Base-by-base conservation (phyloP, 2,888 invertebrate genomes). In the Paralinhomoeus sp. region DNA sequence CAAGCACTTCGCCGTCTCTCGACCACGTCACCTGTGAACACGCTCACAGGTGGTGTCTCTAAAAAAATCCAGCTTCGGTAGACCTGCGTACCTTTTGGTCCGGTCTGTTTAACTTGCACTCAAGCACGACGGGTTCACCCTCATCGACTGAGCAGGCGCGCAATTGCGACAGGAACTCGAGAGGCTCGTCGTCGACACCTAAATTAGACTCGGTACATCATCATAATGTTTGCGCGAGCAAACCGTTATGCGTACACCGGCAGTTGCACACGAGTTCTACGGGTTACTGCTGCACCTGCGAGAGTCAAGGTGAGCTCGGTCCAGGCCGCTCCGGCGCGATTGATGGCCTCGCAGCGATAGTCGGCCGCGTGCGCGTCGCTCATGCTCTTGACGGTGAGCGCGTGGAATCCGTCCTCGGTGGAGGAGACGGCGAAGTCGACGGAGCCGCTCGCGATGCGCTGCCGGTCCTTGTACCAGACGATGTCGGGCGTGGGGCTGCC, bases 381-480 rank as follows among this genome's bases (percentile, higher is more conserved):
- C 55, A 73, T 50, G 80, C 54, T 73, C 54, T 76, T 73, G 52
- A 89, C 68, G 45, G 74, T 75, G 63, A 77, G 77, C 3, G 63
- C 62, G 44, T 57, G 56, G 15, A 57, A 58, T 40, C 60, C 60
- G 42, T 60, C 58, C 54, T 83, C 80, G 35, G 45, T 51, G 40
- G 54, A 85, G 83, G 50, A 50, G 3, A 48, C 40, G 80, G 80
- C 59, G 82, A 75, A 18, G 82, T 69, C 1, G 83, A 84, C 67
- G 82, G 84, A 84, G 58, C 83, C 82, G 1, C 84, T 82, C 62
- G 82, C 80, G 57, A 83, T 83, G 2, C 77, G 71, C 48, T 74
- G 70, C 1, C 84, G 85, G 61, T 85, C 83, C 43, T 80, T 75
- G 55, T 79, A 77, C 59, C 56, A 55, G 24, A 24, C 41, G 18